These are phyloP conservation scores for Cochlearius cochlearius DNA, from an alignment of 2,113 vertebrate species.

Conservation along the genomic window DNA sequence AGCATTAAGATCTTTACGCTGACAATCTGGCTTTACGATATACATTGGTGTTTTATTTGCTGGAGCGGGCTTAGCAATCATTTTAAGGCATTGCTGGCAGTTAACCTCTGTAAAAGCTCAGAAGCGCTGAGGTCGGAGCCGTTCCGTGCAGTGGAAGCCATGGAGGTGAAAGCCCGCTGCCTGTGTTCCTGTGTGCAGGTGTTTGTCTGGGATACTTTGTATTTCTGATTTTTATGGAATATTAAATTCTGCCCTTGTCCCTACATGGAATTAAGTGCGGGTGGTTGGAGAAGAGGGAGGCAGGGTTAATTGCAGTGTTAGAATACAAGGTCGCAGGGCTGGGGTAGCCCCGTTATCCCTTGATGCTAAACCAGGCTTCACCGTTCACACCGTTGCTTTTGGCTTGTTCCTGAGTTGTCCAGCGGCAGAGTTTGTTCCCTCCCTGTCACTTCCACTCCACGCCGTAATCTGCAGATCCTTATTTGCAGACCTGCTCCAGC, in stretches of 20 bases:
- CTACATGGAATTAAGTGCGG: neutral
- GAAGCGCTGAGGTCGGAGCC: rapidly evolving
- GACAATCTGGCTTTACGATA: rapidly evolving
- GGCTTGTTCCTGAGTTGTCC: neutral
- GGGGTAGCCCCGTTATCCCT: neutral
- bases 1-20: neutral
- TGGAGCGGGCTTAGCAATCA: neutral
- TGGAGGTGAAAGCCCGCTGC: neutral
- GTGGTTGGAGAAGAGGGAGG: neutral
- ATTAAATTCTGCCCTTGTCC: neutral
- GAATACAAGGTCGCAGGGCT: neutral
- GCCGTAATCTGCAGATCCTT: neutral
- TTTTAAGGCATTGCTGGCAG: neutral
- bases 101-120: neutral
- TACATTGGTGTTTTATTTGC: neutral
- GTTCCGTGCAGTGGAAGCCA: neutral
- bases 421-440: neutral
- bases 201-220: neutral
- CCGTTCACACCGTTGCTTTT: neutral
- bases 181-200: too few relatives aligned
- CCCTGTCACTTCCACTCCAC: neutral
- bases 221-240: neutral
- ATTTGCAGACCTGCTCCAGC: neutral
- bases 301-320: neutral
- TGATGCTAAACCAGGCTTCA: neutral